Base-by-base conservation (phyloP, 2,888 invertebrate species). In the Microplitis manilae region DNA sequence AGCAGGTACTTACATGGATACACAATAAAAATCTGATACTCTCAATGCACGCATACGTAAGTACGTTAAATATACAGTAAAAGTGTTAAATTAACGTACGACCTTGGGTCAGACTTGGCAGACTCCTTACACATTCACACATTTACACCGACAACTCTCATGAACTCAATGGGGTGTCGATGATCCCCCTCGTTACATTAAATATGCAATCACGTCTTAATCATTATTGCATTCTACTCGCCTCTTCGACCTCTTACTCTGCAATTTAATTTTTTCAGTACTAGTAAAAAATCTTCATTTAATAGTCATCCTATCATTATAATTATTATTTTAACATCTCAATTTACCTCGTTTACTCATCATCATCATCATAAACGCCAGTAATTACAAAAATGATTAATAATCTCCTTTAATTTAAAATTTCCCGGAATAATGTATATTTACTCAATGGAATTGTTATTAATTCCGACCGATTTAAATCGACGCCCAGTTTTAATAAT, bases 141-240 rank as follows among this genome's bases (percentile, higher is more conserved):
- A 75, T 30, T 30, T 30, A 30, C 30, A 30, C 30, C 30, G 30
- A 30, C 30, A 30, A 60, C 61, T 75, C 62, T 41, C 75, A 40
- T 62, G 68, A 75, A 75, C 61, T 62, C 64, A 13, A 50, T 73
- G 73, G 64, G 61, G 62, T 62, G 59, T 69, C 65, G 64, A 59
- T 50, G 41, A 50, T 50, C 67, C 15, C n/a, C 17, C 50, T 20
- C 50, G 13, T 39, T 50, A 8, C 8, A 50, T 9, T 40, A 73
- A 30, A 59, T 39, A 73, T 67, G 15, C 73, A 59, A 77, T 74
- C 73, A 74, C 70, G 65, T 69, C 50, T 73, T 77, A 77, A 77
- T 77, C 73, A 77, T 70, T 69, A 71, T 69, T 73, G 20, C 70
- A 77, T 73, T 71, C 73, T 73, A 68, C 59, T 73, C 67, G 17